Evolutionary conservation across 2,888 invertebrate genomes (phyloP), one percentile per base, ranked within the genome.

Genomic region (Ennomos erosarius): DNA sequence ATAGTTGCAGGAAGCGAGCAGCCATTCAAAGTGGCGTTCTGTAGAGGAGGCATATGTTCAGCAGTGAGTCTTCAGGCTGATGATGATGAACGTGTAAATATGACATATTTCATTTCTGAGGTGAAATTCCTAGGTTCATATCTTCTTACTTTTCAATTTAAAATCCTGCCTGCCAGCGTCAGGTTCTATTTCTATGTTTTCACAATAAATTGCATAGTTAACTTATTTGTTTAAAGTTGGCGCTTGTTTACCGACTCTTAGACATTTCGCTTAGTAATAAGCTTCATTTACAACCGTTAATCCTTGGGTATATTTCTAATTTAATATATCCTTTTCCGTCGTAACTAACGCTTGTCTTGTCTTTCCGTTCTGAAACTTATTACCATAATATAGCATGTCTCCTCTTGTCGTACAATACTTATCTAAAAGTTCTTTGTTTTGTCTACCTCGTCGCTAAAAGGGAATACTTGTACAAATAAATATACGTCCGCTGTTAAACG

Each of bases 391-490:
- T 82, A 84, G 72, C 79, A 71, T 72, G 75, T 74, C 79, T 76
- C 77, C 82, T 81, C 76, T 74, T 72, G 73, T 71, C 69, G 73
- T 78, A 84, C 81, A 84, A 82, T 84, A 85, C 85, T 87, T 90
- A 89, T 90, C 89, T 90, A 88, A 87, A 85, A 87, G 78, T 82
- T 85, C 76, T 82, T 88, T 84, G 87, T 89, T 87, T 87, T 83
- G 85, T 85, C 78, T 76, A 74, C 74, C 75, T 75, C 80, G 78
- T 82, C 85, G 87, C 88, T 92, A 91, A 92, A 88, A 92, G 91
- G 90, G 82, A 91, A 90, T 87, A 82, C 91, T 84, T 91, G 91
- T 92, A 83, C 79, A 87, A 86, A 91, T 91, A 91, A 92, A 92
- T 90, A 90, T 85, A 87, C 82, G 75, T 66, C 52, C 76, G 79